Percentiles rank a stretch among this genome's conserved stretches.
phyloP scores from a whole-genome alignment of 1,140 invertebrate genomes.

The Lepidotrigona ventralis region DNA sequence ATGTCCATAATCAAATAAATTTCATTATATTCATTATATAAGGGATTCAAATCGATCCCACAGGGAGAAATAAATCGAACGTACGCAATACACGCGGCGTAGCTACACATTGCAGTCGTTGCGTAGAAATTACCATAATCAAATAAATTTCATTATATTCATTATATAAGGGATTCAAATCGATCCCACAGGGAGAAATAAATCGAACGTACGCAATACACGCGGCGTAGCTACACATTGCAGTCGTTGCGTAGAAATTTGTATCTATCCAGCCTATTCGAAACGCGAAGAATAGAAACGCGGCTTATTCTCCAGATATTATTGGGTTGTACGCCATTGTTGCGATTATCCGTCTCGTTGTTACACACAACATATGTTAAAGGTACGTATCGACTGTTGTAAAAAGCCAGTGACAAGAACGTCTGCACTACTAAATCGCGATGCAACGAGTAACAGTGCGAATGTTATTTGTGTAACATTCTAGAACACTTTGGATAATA shows the following conservation, averaged over 20 bases:
- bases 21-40: neutral
- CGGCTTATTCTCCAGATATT: constrained; percentile 19
- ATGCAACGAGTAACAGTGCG: neutral
- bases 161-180: neutral
- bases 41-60: neutral
- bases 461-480: neutral
- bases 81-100: constrained; percentile 4
- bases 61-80: neutral
- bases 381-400: constrained; percentile 29
- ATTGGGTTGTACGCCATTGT: constrained; percentile 34
- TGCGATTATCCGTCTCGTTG: constrained; percentile 45
- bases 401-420: neutral
- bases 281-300: constrained; percentile 31
- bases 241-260: constrained; percentile 40
- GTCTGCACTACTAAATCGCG: neutral
- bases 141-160: neutral
- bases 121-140: constrained; percentile 46
- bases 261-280: constrained; percentile 31
- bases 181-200: neutral
- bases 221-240: constrained; percentile 12
- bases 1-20: neutral
- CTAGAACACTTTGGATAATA: neutral
- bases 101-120: constrained; percentile 18
- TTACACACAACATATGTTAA: constrained; percentile 33
- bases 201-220: constrained; percentile 2